These are phyloP conservation scores for Saccostrea cuccullata DNA, from an alignment of 1,140 invertebrate species.

Conservation along the genomic window DNA sequence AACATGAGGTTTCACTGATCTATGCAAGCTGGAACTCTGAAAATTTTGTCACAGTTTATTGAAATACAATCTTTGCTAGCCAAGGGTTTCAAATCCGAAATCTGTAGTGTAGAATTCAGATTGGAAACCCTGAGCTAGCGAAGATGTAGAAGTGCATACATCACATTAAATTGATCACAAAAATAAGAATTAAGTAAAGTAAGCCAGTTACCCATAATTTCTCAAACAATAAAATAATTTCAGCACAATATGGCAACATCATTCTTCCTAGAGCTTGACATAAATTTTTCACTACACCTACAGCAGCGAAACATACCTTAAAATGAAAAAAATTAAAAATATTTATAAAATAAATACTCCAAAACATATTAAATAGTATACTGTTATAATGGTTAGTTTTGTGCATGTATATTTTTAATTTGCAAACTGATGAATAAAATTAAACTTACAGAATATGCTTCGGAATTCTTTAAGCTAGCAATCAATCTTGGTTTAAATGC, in stretches of 20 bases:
- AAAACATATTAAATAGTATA: not conserved
- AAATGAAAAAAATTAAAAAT: conserved; percentile 11
- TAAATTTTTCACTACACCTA: conserved; percentile 96
- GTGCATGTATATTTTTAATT: not conserved
- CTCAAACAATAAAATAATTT: conserved; percentile 93
- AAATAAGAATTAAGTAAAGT: too few species aligned
- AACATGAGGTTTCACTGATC: conserved; percentile 96
- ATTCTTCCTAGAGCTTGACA: conserved; percentile 91
- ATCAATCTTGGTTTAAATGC: conserved; percentile 95
- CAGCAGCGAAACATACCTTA: conserved; percentile 92
- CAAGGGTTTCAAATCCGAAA: too few species aligned
- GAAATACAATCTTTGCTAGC: not conserved
- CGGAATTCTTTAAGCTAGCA: conserved; percentile 94
- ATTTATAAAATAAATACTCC: too few species aligned
- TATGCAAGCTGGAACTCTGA: conserved; percentile 89
- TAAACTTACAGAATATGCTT: conserved; percentile 89
- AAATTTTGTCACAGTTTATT: conserved; percentile 1
- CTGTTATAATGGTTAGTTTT: not conserved
- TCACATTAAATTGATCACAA: not conserved
- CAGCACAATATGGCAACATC: conserved; percentile 94
- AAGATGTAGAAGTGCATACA: too few species aligned
- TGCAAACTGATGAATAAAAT: not conserved
- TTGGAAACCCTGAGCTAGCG: too few species aligned
- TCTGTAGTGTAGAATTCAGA: too few species aligned
- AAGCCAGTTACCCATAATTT: conserved; percentile 86